These are phyloP conservation scores for Polypedilum vanderplanki DNA, from an alignment of 1,140 invertebrate species.

Conservation along the genomic window DNA sequence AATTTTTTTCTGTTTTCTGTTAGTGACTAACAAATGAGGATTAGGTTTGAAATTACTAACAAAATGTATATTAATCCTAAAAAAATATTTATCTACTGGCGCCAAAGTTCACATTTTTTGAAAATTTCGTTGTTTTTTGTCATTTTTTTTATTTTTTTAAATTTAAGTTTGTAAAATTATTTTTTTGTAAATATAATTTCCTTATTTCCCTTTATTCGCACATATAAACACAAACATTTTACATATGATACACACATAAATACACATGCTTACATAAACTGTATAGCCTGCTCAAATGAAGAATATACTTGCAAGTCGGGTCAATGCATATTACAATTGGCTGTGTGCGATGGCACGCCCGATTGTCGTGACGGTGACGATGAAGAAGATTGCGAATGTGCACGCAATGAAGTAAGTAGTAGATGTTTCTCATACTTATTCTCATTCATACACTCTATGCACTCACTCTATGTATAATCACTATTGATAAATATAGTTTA, in stretches of 20 bases:
- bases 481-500: constrained; percentile 33
- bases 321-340: constrained; percentile 44
- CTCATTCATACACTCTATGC: neutral
- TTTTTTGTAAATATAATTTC: neutral
- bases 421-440: neutral
- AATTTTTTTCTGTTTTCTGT: neutral
- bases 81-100: neutral
- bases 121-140: neutral
- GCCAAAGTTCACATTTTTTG: constrained; percentile 7
- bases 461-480: constrained; percentile 8
- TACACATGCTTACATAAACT: neutral
- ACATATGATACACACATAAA: neutral
- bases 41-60: neutral
- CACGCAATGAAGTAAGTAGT: constrained; percentile 25
- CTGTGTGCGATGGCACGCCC: constrained; percentile 56
- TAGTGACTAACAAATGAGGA: constrained; percentile 7
- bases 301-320: constrained; percentile 58
- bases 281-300: constrained; percentile 50
- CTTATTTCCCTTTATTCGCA: neutral
- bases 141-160: neutral
- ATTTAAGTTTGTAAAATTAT: neutral
- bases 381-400: constrained; percentile 56
- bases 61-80: neutral
- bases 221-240: neutral
- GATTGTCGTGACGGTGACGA: constrained; percentile 69